Percentiles rank a stretch among this genome's conserved stretches.
These are phyloP conservation scores for Ferrisia virgata DNA, from an alignment of 2,888 invertebrate genomes.

Conservation along the genomic window DNA sequence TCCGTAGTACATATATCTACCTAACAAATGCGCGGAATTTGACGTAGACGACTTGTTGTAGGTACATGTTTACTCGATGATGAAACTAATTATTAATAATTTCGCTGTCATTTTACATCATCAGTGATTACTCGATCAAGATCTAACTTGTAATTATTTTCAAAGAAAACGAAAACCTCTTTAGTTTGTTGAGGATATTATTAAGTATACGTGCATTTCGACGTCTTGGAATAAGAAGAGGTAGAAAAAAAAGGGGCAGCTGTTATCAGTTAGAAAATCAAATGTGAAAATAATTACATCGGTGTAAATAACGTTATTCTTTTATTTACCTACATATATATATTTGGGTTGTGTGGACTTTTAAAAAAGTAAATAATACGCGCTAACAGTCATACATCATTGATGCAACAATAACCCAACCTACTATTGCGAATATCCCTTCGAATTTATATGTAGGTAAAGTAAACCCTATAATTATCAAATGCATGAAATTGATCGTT, in stretches of 20 bases:
- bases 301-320: slow-evolving; percentile 11
- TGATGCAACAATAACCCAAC: slow-evolving; percentile 4
- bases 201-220: slow-evolving; percentile 12
- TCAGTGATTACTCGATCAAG: slow-evolving; percentile 7
- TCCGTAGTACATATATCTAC: neutral
- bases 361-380: slow-evolving; percentile 4
- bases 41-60: neutral
- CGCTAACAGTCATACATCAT: neutral
- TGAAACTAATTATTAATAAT: slow-evolving; percentile 27
- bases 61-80: neutral
- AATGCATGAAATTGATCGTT: slow-evolving; percentile 4
- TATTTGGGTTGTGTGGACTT: neutral
- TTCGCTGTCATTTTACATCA: slow-evolving; percentile 32
- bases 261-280: slow-evolving; percentile 16
- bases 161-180: slow-evolving; percentile 8
- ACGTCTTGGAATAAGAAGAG: neutral
- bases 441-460: neutral
- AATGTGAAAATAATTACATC: slow-evolving; percentile 27
- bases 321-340: slow-evolving; percentile 3
- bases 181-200: neutral
- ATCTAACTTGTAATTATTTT: slow-evolving; percentile 12
- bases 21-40: neutral
- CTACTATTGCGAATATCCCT: neutral
- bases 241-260: neutral
- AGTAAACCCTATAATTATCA: slow-evolving; percentile 24